A percentile compares a stretch with the other conserved stretches of the same genome.
phyloP scores from a whole-genome alignment of 2,797 vertebrate genomes.

The Sebastes iracundus region DNA sequence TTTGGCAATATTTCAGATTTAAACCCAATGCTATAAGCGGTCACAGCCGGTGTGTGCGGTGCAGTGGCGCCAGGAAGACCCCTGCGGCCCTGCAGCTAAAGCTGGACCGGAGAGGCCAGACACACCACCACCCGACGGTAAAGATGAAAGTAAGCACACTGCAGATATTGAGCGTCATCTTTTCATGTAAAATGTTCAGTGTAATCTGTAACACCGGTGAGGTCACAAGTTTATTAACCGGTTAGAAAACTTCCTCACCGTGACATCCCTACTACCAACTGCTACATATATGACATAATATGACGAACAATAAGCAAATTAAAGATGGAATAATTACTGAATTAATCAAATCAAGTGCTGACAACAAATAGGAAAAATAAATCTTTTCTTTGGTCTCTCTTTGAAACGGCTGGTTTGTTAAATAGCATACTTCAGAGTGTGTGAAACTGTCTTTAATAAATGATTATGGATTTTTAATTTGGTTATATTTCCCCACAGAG shows the following conservation, averaged over 20 bases:
- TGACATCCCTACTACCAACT: neutral
- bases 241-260: no score
- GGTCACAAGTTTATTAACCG: no score
- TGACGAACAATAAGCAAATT: neutral
- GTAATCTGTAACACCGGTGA: rapidly evolving
- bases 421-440: conserved; percentile 16
- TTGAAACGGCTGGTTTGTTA: conserved; percentile 9
- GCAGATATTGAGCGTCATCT: no score
- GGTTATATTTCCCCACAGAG: conserved; percentile 49
- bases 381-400: conserved; percentile 28
- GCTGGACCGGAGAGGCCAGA: no score
- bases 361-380: neutral
- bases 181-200: no score
- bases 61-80: no score
- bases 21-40: no score
- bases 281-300: neutral
- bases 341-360: neutral
- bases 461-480: conserved; percentile 61
- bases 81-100: no score
- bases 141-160: no score
- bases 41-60: no score
- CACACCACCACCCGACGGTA: no score
- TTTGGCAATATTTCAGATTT: no score
- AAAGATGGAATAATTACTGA: neutral
- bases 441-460: conserved; percentile 39